Evolutionary conservation across 2,888 invertebrate species (phyloP).

Genomic region (Synergus japonicus): DNA sequence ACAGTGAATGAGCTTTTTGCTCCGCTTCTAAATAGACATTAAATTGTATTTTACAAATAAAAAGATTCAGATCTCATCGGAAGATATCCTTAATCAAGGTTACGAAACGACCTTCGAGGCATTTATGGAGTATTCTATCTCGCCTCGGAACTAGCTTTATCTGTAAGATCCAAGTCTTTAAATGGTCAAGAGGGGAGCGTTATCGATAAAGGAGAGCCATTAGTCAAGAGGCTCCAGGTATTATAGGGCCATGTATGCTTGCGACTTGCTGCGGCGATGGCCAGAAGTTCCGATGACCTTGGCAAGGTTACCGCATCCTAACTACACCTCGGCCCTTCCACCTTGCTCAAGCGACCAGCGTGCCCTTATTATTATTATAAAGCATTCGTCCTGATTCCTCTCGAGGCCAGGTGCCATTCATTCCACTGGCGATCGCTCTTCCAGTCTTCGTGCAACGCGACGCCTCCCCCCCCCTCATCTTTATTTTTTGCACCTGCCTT

Average conservation of each 20-base stretch:
- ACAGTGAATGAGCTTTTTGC: neutral
- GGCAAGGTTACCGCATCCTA: conserved; percentile 74
- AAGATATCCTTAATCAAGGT: conserved; percentile 37
- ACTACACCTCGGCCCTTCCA: conserved; percentile 64
- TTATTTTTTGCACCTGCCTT: conserved; percentile 37
- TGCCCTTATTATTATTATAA: conserved; percentile 58
- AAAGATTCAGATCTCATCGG: conserved; percentile 16
- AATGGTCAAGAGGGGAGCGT: conserved; percentile 42
- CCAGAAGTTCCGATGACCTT: conserved; percentile 74
- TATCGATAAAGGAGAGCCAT: conserved; percentile 65
- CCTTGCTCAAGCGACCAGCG: conserved; percentile 38
- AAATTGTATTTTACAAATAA: conserved; percentile 14
- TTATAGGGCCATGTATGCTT: conserved; percentile 59
- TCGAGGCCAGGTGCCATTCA: conserved; percentile 65
- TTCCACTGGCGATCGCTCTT: conserved; percentile 60
- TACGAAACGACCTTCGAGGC: conserved; percentile 20
- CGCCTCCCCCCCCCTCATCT: conserved; percentile 37
- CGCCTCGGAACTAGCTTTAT: conserved; percentile 14
- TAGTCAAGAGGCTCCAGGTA: conserved; percentile 44
- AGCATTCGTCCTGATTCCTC: conserved; percentile 66
- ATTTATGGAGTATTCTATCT: conserved; percentile 31
- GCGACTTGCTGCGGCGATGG: conserved; percentile 71
- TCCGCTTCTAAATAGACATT: conserved; percentile 25
- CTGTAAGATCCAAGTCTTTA: conserved; percentile 39
- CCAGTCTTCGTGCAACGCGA: conserved; percentile 40